Base-by-base conservation (phyloP, 1,140 invertebrate genomes). In the Eupeodes corollae region DNA sequence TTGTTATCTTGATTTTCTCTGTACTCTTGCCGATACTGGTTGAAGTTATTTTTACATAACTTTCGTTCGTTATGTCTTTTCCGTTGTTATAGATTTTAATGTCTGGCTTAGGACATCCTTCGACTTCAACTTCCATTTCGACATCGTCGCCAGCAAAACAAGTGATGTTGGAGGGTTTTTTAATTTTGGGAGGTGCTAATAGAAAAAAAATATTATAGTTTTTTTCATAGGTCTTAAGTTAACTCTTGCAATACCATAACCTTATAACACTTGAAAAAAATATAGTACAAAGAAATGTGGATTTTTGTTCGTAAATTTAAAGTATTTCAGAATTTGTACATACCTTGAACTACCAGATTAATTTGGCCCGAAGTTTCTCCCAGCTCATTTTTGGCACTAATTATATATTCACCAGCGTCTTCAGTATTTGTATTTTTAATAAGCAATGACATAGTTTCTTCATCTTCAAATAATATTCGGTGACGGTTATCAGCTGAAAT, bases 391-490 rank as follows among this genome's bases (percentile, higher is more conserved):
- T 80, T 79, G 1, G 91, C 92, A 18, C 75, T 76, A 32, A 92
- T 81, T 13, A 79, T 81, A 65, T 96, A 97, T 42, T 79, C 76
- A 18, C 92, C 93, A 37, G 84, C 85, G 68, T 96, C 91, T 43
- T 83, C 77, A 2, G 77, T 73, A 2, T 77, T 79, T 2, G 93
- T 83, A 59, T 87, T 86, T 70, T 95, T 97, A 38, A 97, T 92
- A 0, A 94, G 82, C 3, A 95, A 70, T 0, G 89, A 87, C 67
- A 91, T 83, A 37, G 75, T 86, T 67, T 96, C 91, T 50, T 92
- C 89, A 63, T 97, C 91, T 63, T 94, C 92, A 72, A 90, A 91
- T 3, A 98, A 72, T 54, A 92, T 82, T 54, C 77, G 90, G 56
- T 88, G 83, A 53, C 85, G 80, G 3, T 83, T 82, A 48, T 86